These are phyloP conservation scores for Leucoma salicis DNA, from an alignment of 2,888 invertebrate genomes.

Conservation along the genomic window DNA sequence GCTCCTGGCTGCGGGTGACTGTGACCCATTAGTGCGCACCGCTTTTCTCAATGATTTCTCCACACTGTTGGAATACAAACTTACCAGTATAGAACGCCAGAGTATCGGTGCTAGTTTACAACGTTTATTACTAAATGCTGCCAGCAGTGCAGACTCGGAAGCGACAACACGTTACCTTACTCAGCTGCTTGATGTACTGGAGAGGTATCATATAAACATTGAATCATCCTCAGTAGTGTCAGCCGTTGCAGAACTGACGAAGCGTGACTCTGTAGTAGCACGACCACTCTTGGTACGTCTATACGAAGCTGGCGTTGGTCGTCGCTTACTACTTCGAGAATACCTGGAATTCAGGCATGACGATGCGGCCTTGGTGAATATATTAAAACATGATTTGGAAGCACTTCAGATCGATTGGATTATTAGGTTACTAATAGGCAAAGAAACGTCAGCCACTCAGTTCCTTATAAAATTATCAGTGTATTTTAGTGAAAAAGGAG, in stretches of 20 bases:
- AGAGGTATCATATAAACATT: constrained; percentile 37
- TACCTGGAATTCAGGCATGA: constrained; percentile 44
- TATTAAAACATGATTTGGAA: constrained; percentile 46
- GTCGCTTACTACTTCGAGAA: constrained; percentile 44
- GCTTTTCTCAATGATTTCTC: constrained; percentile 48
- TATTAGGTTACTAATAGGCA: constrained; percentile 26
- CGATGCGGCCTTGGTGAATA: constrained; percentile 54
- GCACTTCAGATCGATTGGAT: constrained; percentile 34
- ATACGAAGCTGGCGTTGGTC: constrained; percentile 42
- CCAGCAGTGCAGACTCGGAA: constrained; percentile 17
- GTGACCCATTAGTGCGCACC: constrained; percentile 28
- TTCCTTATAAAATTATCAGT: constrained; percentile 46
- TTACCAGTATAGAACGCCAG: constrained; percentile 39
- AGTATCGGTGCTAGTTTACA: constrained; percentile 31
- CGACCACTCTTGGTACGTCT: constrained; percentile 36
- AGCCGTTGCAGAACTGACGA: constrained; percentile 33
- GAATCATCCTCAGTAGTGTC: constrained; percentile 32
- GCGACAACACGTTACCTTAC: constrained; percentile 20
- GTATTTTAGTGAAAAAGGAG: constrained; percentile 52
- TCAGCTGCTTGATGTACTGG: constrained; percentile 41
- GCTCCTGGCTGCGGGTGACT: constrained; percentile 34
- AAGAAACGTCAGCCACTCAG: constrained; percentile 29
- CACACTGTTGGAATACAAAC: constrained; percentile 44
- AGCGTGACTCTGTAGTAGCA: constrained; percentile 26
- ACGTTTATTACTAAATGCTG: constrained; percentile 31